Base-by-base conservation (phyloP, 2,888 invertebrate genomes). In the Eupithecia subumbrata region DNA sequence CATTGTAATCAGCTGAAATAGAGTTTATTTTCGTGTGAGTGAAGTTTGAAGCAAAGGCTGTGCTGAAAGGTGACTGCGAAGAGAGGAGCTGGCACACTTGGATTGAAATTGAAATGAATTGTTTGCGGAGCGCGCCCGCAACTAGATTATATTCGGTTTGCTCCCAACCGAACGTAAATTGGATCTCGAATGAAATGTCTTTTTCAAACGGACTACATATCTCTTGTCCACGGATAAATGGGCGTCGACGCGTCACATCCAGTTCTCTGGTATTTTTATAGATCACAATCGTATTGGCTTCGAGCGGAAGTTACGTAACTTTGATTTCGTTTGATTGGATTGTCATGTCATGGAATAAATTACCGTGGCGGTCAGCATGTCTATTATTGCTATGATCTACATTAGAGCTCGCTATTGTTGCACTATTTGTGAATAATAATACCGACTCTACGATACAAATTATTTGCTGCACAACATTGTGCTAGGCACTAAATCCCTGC, bases 31-130 rank as follows among this genome's bases (percentile, higher is more conserved):
- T 40, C 37, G 67, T 22, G 67, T 43, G 66, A 37, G 66, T 66
- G n/a, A 25, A 71, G 67, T 69, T 71, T 64, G 68, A 68, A 80
- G 63, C 79, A 76, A 70, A 74, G 73, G 66, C 72, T 69, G 71
- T 70, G 73, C 76, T 73, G 80, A 81, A 80, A 76, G 73, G 83
- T 82, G 81, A 82, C 84, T 81, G 82, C 84, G 79, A 80, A 79
- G 82, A 81, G 82, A 86, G 84, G 83, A 81, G 82, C 83, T 84
- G 86, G 84, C 86, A 85, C 87, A 84, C 87, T 87, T 84, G 84
- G 86, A 90, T 88, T 89, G 89, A 87, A 92, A 92, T 90, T 89
- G 90, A 91, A 92, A 92, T 93, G 89, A 92, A 92, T 92, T 92
- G 93, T 93, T 92, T 91, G 91, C 87, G 79, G 87, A 90, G 90